A percentile compares a stretch with the other conserved stretches of the same genome.
Conservation (phyloP, 2,113 vertebrate species). For the human (Homo sapiens) region GRCh38 chr4:3575501-3576000, state of each 20-base stretch:
- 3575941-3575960: neutral
- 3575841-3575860: accelerated
- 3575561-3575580: accelerated
- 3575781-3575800: neutral
- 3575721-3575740: accelerated
- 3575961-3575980: neutral
- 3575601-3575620: neutral
- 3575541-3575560: accelerated
- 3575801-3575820: neutral
- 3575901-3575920: neutral
- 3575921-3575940: accelerated
- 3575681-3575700: neutral
- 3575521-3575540: accelerated
- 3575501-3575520: accelerated
- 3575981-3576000: neutral
- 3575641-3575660: accelerated
- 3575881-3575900: neutral
- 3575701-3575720: accelerated
- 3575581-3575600: too few species aligned
- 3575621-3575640: accelerated
- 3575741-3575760: neutral
- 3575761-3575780: accelerated
- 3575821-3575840: too few species aligned
- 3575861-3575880: accelerated
- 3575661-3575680: accelerated